A percentile compares a stretch with the other conserved stretches of the same genome.
These are phyloP conservation scores for Pithys albifrons DNA, from an alignment of 2,113 vertebrate species.

Conservation along the genomic window DNA sequence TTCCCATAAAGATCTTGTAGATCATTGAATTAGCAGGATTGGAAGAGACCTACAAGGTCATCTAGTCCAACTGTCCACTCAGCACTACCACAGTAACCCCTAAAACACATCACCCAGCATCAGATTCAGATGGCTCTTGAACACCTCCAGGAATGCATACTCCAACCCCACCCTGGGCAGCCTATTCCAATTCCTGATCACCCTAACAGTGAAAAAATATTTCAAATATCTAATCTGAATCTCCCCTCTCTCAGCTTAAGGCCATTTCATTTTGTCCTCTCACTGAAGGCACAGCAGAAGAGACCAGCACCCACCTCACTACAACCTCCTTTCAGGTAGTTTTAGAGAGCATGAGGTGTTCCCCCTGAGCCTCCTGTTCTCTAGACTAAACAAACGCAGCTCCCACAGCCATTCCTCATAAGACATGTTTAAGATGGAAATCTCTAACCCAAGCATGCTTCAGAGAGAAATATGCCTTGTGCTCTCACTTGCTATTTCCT, in stretches of 20 bases:
- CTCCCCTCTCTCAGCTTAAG: not conserved
- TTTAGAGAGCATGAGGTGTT: not conserved
- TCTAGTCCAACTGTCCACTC: not conserved
- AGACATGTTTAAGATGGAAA: not conserved
- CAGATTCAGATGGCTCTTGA: not conserved
- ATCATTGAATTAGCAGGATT: rapidly evolving
- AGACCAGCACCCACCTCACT: not conserved
- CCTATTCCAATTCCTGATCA: not conserved
- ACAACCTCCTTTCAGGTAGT: not conserved
- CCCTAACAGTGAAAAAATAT: not conserved
- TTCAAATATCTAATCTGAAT: not conserved
- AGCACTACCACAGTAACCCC: not conserved
- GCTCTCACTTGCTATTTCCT: not conserved
- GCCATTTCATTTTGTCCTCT: not conserved
- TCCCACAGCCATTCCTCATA: not conserved
- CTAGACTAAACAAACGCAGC: not conserved
- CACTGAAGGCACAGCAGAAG: not conserved
- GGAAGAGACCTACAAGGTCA: not conserved
- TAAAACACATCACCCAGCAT: not conserved
- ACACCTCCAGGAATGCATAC: not conserved
- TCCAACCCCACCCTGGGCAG: not conserved
- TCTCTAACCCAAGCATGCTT: not conserved
- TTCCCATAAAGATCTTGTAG: not conserved
- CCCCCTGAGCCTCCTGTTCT: not conserved
- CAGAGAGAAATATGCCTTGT: not conserved